Conservation (phyloP, 1,140 invertebrate species). For the Teleopsis dalmanni region DNA sequence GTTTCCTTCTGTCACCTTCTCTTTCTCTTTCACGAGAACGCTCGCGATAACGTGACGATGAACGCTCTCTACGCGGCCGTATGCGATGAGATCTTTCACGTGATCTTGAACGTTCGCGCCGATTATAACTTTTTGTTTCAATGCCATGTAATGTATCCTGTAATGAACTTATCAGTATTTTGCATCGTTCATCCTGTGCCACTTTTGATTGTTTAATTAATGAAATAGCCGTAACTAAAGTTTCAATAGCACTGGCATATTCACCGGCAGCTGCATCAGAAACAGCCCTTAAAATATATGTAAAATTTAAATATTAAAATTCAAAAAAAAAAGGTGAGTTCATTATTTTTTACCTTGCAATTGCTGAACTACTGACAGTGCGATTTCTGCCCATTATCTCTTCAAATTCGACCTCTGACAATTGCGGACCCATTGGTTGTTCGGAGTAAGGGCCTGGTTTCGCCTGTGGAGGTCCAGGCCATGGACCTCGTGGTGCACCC, state of each 20-base stretch:
- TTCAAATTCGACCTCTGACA: constrained; percentile 94
- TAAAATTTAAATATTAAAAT: not conserved
- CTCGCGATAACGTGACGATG: constrained; percentile 69
- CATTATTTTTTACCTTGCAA: constrained; percentile 52
- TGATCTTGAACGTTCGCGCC: constrained; percentile 57
- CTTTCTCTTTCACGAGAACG: constrained; percentile 56
- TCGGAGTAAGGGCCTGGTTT: constrained; percentile 49
- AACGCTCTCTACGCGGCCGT: constrained; percentile 66
- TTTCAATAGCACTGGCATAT: constrained; percentile 96
- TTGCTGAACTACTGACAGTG: constrained; percentile 94
- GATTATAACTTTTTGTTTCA: constrained; percentile 38
- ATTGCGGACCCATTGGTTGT: constrained; percentile 53
- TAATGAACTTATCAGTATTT: constrained; percentile 92
- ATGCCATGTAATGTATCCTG: constrained; percentile 88
- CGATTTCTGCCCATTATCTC: constrained; percentile 96
- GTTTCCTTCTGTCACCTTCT: constrained; percentile 58
- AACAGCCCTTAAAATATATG: constrained; percentile 63
- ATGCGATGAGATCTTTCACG: constrained; percentile 67
- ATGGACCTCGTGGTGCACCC: constrained; percentile 38
- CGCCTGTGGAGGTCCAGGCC: constrained; percentile 33
- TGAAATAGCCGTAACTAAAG: constrained; percentile 95
- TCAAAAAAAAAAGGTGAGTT: not conserved
- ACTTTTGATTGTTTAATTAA: constrained; percentile 98
- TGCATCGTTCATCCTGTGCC: constrained; percentile 94
- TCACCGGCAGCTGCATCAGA: constrained; percentile 95